These are phyloP conservation scores for Protodeltote pygarga DNA, from an alignment of 2,888 invertebrate genomes.

Conservation along the genomic window DNA sequence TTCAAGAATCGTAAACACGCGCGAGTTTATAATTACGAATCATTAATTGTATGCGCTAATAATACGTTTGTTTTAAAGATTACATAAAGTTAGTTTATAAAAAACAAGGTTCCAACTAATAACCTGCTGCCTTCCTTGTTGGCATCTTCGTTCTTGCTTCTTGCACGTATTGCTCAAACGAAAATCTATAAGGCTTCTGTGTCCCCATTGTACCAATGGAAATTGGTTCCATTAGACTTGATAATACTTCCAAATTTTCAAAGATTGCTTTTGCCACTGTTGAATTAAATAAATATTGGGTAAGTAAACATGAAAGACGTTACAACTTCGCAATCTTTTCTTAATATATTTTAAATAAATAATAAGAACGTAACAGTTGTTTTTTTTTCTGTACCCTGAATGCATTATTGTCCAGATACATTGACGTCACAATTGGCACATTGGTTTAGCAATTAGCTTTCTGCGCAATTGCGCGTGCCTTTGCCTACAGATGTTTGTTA, in stretches of 20 bases:
- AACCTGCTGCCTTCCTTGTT: conserved; percentile 78
- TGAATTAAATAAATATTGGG: conserved; percentile 14
- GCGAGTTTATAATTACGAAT: background rate
- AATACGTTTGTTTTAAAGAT: too few relatives aligned
- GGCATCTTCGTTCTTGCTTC: conserved; percentile 82
- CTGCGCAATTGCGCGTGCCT: too few relatives aligned
- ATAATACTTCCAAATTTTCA: conserved; percentile 76
- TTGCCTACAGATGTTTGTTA: too few relatives aligned
- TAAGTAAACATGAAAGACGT: background rate
- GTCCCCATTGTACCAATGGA: conserved; percentile 81
- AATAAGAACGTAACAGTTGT: too few relatives aligned
- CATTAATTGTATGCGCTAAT: too few relatives aligned
- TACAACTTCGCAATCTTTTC: too few relatives aligned
- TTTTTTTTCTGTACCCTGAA: too few relatives aligned
- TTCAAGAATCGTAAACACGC: background rate
- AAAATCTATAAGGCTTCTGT: conserved; percentile 79
- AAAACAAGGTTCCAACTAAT: background rate
- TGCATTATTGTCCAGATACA: too few relatives aligned
- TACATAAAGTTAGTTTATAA: background rate
- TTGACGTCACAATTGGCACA: too few relatives aligned
- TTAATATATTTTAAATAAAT: too few relatives aligned
- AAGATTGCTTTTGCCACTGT: conserved; percentile 77
- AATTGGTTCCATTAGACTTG: conserved; percentile 75
- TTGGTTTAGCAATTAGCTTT: too few relatives aligned
- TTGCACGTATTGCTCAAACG: conserved; percentile 79